A percentile compares a stretch with the other conserved stretches of the same genome.
phyloP scores from a whole-genome alignment of 2,888 invertebrate species.

The Campaea margaritaria region DNA sequence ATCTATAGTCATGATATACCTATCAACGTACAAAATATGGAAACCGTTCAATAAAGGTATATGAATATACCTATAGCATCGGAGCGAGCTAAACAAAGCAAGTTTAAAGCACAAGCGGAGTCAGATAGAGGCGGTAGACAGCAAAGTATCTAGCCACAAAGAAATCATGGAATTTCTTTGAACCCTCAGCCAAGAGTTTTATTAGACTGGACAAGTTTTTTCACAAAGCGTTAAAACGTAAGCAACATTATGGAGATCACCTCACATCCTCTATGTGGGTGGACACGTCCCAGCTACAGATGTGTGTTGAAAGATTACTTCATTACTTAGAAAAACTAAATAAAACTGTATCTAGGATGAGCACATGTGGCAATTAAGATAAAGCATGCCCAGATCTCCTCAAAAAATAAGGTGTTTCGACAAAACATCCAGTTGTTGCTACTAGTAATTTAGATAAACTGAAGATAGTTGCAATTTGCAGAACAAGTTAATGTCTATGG shows the following conservation, averaged over 20 bases:
- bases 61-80: too few species aligned
- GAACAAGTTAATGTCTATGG: too few species aligned
- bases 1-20: too few species aligned
- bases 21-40: too few species aligned
- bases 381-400: constrained; percentile 44
- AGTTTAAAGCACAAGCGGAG: neutral
- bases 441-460: constrained; percentile 21
- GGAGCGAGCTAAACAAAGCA: too few species aligned
- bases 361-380: constrained; percentile 60
- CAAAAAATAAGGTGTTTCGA: constrained; percentile 35
- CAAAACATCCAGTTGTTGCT: constrained; percentile 23
- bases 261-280: constrained; percentile 46
- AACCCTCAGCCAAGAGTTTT: constrained; percentile 19
- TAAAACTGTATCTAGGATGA: constrained; percentile 49
- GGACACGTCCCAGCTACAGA: constrained; percentile 55
- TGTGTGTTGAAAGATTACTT: constrained; percentile 59
- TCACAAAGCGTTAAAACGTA: constrained; percentile 26
- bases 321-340: constrained; percentile 60
- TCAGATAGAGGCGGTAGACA: too few species aligned
- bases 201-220: constrained; percentile 21
- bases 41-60: too few species aligned
- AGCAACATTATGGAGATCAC: constrained; percentile 31
- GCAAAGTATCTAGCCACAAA: too few species aligned
- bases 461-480: neutral
- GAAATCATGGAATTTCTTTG: constrained; percentile 25